These are phyloP conservation scores for Synchiropus splendidus DNA, from an alignment of 2,113 vertebrate species.

Conservation along the genomic window DNA sequence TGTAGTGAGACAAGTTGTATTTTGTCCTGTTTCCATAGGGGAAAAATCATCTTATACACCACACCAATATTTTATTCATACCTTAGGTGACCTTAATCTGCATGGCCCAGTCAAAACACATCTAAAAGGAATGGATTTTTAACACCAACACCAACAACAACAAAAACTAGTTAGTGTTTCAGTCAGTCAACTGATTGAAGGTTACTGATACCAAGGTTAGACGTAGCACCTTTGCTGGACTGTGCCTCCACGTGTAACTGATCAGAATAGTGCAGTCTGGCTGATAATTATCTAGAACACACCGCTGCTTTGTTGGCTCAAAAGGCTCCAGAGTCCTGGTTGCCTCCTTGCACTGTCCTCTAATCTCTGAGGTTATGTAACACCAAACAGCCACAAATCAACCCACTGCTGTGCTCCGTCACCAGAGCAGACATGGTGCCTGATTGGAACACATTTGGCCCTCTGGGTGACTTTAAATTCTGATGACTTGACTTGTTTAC, in stretches of 20 bases:
- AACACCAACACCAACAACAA: no score
- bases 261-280: conserved; percentile 1
- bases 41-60: no score
- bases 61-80: no score
- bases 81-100: no score
- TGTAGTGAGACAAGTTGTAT: not conserved
- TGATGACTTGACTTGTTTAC: not conserved
- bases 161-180: no score
- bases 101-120: no score
- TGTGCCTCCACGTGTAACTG: conserved; percentile 12
- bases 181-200: no score
- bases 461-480: conserved; percentile 4
- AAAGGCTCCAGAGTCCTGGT: conserved; percentile 34
- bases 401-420: not conserved
- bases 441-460: conserved; percentile 20
- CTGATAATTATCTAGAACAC: conserved; percentile 13
- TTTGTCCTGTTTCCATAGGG: no score
- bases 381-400: conserved; percentile 14
- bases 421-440: conserved; percentile 6
- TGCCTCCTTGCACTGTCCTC: conserved; percentile 22
- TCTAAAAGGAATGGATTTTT: no score
- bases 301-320: conserved; percentile 19
- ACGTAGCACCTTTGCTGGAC: not conserved
- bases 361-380: conserved; percentile 44
- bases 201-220: no score